Percentiles rank a stretch among this genome's conserved stretches.
phyloP scores from a whole-genome alignment of 2,113 vertebrate genomes.

The Lycocorax pyrrhopterus region DNA sequence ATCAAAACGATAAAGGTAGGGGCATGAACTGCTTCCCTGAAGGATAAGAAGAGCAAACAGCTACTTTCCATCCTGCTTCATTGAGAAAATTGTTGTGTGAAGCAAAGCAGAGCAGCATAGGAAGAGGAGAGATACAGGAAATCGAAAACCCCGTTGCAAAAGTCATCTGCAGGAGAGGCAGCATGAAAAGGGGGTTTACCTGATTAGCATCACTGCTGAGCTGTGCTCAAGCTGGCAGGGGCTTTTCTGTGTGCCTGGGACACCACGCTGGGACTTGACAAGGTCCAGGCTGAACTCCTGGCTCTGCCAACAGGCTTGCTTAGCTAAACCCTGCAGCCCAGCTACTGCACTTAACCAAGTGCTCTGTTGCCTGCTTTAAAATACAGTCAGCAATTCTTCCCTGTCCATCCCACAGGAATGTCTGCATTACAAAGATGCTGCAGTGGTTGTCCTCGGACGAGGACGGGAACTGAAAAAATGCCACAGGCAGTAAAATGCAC shows the following conservation, averaged over 20 bases:
- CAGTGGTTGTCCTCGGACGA: not conserved
- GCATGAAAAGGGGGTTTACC: not conserved
- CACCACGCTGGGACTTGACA: not conserved
- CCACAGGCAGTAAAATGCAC: not conserved
- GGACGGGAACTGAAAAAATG: not conserved
- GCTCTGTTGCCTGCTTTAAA: not conserved
- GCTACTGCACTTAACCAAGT: not conserved
- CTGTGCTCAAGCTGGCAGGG: not conserved
- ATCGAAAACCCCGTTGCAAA: not conserved
- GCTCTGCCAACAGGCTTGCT: not conserved
- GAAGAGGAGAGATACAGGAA: not conserved
- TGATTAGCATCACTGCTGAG: not conserved
- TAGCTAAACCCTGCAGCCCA: not conserved
- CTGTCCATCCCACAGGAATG: not conserved
- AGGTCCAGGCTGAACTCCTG: not conserved
- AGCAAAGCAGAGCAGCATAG: not conserved
- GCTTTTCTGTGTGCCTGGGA: not conserved
- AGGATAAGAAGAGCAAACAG: slow-evolving; percentile 5
- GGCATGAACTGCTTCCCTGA: not conserved
- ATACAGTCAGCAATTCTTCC: not conserved
- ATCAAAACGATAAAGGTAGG: not conserved
- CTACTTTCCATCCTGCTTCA: not conserved
- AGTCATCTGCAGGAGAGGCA: not conserved
- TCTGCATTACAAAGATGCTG: not conserved
- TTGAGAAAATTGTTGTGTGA: not conserved